Evolutionary conservation across 2,888 invertebrate genomes (phyloP).

Genomic region (Monopis laevigella): DNA sequence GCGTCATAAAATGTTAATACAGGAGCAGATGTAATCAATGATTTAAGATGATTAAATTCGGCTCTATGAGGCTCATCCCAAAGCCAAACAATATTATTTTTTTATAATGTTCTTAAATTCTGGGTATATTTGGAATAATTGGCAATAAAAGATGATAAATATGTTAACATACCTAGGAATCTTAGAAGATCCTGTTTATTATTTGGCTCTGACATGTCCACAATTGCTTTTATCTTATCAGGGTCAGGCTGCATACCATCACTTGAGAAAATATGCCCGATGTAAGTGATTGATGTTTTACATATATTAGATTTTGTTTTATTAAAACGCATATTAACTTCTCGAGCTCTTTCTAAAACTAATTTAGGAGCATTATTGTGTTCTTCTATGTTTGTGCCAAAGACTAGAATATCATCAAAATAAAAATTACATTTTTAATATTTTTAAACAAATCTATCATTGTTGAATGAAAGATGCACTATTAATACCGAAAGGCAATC

Average conservation of each 20-base stretch:
- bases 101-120: slow-evolving; percentile 17
- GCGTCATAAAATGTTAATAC: slow-evolving; percentile 19
- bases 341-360: slow-evolving; percentile 13
- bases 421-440: slow-evolving; percentile 17
- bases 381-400: slow-evolving; percentile 16
- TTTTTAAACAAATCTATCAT: slow-evolving; percentile 19
- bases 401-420: slow-evolving; percentile 20
- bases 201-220: slow-evolving; percentile 18
- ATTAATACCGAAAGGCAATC: slow-evolving; percentile 21
- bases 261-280: slow-evolving; percentile 19
- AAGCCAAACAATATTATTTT: slow-evolving; percentile 22
- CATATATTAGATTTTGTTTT: slow-evolving; percentile 18
- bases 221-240: slow-evolving; percentile 18
- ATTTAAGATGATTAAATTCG: slow-evolving; percentile 17
- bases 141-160: slow-evolving; percentile 18
- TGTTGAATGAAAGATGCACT: slow-evolving; percentile 19
- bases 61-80: slow-evolving; percentile 24
- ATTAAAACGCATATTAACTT: slow-evolving; percentile 20
- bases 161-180: slow-evolving; percentile 21
- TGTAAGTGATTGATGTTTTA: slow-evolving; percentile 15
- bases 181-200: slow-evolving; percentile 19
- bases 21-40: slow-evolving; percentile 18
- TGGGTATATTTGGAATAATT: slow-evolving; percentile 16
- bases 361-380: neutral
- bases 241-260: slow-evolving; percentile 17